These are phyloP conservation scores for Antheraea assamensis DNA, from an alignment of 2,888 invertebrate genomes.

Conservation along the genomic window DNA sequence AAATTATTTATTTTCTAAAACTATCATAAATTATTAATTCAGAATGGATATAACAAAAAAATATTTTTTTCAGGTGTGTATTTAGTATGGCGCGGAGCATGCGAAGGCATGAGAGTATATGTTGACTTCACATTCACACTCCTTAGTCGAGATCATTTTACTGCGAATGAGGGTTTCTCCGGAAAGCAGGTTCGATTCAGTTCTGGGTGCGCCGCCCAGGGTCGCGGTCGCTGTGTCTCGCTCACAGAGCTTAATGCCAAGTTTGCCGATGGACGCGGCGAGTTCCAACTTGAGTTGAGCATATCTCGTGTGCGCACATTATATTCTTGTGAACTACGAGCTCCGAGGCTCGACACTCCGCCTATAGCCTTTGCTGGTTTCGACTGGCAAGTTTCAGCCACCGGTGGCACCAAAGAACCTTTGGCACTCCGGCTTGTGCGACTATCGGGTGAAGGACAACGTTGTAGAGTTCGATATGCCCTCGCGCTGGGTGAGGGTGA, in stretches of 20 bases:
- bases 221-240: constrained; percentile 87
- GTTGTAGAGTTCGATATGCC: constrained; percentile 88
- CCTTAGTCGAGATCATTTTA: constrained; percentile 91
- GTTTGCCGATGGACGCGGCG: constrained; percentile 90
- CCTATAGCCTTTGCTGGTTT: constrained; percentile 90
- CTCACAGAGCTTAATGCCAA: constrained; percentile 86
- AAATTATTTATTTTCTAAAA: no score
- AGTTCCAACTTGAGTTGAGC: constrained; percentile 90
- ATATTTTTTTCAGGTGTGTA: constrained; percentile 83
- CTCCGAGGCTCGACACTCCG: constrained; percentile 80
- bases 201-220: constrained; percentile 87
- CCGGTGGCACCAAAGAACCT: constrained; percentile 83
- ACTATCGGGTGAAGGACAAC: constrained; percentile 91
- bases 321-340: constrained; percentile 87
- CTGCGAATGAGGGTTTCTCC: constrained; percentile 90
- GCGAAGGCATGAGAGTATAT: constrained; percentile 88
- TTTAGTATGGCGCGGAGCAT: constrained; percentile 89
- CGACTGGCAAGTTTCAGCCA: constrained; percentile 89
- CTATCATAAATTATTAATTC: neutral
- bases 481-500: constrained; percentile 87
- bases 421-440: constrained; percentile 84
- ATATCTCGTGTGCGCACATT: constrained; percentile 88
- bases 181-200: constrained; percentile 88
- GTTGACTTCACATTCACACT: constrained; percentile 92
- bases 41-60: neutral